phyloP scores from a whole-genome alignment of 2,797 vertebrate species.

The Spinus olivaceus region DNA sequence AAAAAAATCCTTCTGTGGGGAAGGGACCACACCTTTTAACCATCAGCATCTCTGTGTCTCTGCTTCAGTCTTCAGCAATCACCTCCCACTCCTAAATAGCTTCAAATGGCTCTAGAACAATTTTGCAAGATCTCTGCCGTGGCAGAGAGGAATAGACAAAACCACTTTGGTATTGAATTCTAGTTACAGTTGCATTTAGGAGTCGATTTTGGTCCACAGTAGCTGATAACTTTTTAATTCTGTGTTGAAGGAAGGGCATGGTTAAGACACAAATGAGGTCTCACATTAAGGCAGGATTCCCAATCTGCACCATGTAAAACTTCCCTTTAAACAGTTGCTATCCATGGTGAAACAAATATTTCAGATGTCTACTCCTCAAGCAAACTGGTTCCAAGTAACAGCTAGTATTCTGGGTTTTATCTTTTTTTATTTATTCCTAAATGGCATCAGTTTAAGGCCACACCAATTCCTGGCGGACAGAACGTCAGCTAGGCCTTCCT shows the following conservation, averaged over 20 bases:
- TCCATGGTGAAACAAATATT: background rate
- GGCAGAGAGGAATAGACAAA: background rate
- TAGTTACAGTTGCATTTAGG: background rate
- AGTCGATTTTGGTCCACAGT: rapidly evolving
- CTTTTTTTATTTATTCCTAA: background rate
- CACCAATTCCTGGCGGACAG: background rate
- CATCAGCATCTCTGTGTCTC: background rate
- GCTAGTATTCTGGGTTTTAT: background rate
- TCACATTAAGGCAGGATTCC: background rate
- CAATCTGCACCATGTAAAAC: background rate
- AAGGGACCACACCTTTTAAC: background rate
- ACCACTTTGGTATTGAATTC: background rate
- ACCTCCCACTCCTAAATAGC: background rate
- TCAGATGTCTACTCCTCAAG: background rate
- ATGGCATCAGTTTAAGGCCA: background rate
- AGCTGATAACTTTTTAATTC: background rate
- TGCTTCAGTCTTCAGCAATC: background rate
- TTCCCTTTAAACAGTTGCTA: background rate
- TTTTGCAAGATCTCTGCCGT: background rate
- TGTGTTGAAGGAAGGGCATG: background rate
- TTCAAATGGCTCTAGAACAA: background rate
- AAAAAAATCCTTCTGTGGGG: background rate
- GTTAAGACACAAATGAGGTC: background rate
- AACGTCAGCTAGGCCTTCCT: background rate
- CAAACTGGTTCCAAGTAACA: background rate